Evolutionary conservation across 2,797 vertebrate species (phyloP).

Genomic region (Anomalospiza imberbis): DNA sequence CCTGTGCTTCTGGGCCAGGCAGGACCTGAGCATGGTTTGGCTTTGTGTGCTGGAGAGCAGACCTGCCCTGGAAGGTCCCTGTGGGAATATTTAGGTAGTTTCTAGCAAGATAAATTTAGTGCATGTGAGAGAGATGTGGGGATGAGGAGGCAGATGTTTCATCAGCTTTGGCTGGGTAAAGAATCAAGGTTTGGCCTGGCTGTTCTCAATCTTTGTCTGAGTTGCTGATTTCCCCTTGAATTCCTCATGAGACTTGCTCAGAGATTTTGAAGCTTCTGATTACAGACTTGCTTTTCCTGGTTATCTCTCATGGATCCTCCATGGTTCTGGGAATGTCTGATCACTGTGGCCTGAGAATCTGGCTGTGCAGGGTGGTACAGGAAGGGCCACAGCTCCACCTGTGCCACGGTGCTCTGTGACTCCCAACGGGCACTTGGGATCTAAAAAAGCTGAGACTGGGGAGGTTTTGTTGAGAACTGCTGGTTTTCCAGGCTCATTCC

Average conservation of each 20-base stretch:
- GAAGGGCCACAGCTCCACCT: not conserved
- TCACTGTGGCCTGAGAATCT: accelerated
- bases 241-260: accelerated
- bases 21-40: not conserved
- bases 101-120: not conserved
- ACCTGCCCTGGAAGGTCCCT: not conserved
- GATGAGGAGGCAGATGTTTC: not conserved
- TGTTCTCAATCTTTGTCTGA: not conserved
- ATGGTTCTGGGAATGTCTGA: not conserved
- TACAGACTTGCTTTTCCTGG: not conserved
- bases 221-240: not conserved
- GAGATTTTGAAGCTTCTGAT: not conserved
- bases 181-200: not conserved
- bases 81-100: not conserved
- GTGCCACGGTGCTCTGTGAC: accelerated
- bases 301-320: not conserved
- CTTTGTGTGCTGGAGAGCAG: not conserved
- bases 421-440: accelerated
- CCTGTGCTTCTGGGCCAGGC: not conserved
- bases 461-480: not conserved
- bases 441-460: not conserved
- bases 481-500: not conserved
- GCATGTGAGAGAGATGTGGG: not conserved
- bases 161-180: not conserved
- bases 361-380: not conserved